Conservation (phyloP, 2,797 vertebrate species). For the Meriones psammophilus region DNA sequence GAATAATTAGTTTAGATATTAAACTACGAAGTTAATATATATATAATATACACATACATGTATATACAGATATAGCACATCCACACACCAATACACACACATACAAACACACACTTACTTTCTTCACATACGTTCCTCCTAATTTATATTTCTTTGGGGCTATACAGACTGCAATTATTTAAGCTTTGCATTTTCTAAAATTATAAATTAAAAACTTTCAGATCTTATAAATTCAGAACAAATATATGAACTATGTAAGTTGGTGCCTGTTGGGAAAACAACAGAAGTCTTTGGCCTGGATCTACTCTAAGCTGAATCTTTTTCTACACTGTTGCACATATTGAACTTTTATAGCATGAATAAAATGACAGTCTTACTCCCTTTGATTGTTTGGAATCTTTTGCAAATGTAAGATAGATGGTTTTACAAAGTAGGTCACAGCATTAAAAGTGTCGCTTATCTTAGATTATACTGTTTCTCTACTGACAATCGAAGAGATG, state of each 20-base stretch:
- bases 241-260: not conserved
- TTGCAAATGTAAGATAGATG: slow-evolving; percentile 25
- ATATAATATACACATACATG: not conserved
- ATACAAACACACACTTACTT: not conserved
- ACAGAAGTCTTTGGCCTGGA: not conserved
- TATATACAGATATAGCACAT: not conserved
- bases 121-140: not conserved
- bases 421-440: not conserved
- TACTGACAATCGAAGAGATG: slow-evolving; percentile 4
- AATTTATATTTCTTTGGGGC: not conserved
- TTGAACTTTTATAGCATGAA: not conserved
- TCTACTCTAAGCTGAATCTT: not conserved
- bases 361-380: not conserved
- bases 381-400: not conserved
- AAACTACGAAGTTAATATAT: not conserved
- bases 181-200: not conserved
- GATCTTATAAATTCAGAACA: not conserved
- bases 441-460: not conserved
- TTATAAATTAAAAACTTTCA: not conserved
- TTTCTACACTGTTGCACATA: not conserved
- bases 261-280: not conserved
- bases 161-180: not conserved
- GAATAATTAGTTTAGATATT: not conserved
- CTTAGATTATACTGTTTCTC: not conserved
- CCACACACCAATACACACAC: not conserved